Evolutionary conservation across 1,140 invertebrate genomes (phyloP), one percentile per base, ranked within the genome.

Genomic region (Copidosoma floridanum): DNA sequence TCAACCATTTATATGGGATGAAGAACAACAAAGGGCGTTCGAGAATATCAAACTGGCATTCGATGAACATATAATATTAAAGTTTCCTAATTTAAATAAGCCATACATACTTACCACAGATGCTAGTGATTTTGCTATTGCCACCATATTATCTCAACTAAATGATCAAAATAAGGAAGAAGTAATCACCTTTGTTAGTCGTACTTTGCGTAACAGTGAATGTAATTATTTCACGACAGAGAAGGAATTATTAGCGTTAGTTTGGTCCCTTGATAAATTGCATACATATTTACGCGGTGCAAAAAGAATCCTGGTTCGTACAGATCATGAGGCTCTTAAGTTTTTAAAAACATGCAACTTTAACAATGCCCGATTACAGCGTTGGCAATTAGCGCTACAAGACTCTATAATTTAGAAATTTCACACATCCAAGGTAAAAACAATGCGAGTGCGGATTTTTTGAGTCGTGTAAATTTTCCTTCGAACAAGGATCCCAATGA

Each of bases 201-300:
- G 29, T 8, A 32, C 47, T 21, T 50, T 74, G 4, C 67, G 47
- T 4, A 16, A 29, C 26, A 10, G 48, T 6, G 68, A 79, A 63
- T 20, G 46, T 5, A 59, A 65, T 14, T 82, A 79, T 53, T 70
- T 64, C 8, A 75, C 73, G 20, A 76, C 69, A 20, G 77, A 83
- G 61, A 66, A 68, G 35, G 77, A 82, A 69, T 69, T 66, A 12
- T 54, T 80, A n/a, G 76, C 71, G 0, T 63, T 82, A 10, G 68
- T 79, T 14, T 81, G 68, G 68, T 70, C 72, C 2, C 56, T 76
- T 43, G 63, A 76, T 51, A 71, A 76, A 37, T 81, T 81, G 53
- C 54, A 70, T 80, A n/a, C n/a, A n/a, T n/a, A n/a, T n/a, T n/a
- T 3, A 10, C 6, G 3, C 44, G 47, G 6, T 27, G 43, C 0